Evolutionary conservation across 2,888 invertebrate genomes (phyloP).

Genomic region (Metellina segmentata): DNA sequence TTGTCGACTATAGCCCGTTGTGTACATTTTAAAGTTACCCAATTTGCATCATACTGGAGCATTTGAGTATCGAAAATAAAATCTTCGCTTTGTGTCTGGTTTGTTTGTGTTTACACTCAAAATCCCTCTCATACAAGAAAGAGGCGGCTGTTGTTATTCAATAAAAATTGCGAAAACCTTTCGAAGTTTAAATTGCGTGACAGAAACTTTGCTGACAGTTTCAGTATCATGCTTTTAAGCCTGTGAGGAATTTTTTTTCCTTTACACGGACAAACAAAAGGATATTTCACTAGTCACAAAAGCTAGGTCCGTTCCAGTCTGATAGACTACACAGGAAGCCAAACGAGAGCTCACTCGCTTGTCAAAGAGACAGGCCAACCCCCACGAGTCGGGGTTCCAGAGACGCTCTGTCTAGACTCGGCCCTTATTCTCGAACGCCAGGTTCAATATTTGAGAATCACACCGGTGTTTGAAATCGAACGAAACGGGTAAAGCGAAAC

Average conservation of each 20-base stretch:
- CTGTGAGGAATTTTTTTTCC: background rate
- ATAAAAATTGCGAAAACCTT: no score
- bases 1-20: no score
- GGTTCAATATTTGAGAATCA: background rate
- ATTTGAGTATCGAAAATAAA: no score
- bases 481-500: background rate
- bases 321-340: background rate
- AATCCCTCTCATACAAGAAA: no score
- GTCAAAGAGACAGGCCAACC: background rate
- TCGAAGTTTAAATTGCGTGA: no score
- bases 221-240: no score
- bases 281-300: background rate
- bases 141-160: no score
- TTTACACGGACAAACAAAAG: background rate
- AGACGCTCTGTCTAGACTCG: background rate
- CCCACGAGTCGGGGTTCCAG: background rate
- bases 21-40: no score
- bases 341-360: background rate
- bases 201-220: no score
- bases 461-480: background rate
- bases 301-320: background rate
- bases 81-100: no score
- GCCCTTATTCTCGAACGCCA: background rate
- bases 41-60: no score
- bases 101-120: no score